Base-by-base conservation (phyloP, 2,888 invertebrate genomes). In the Cryptus viduatorius region DNA sequence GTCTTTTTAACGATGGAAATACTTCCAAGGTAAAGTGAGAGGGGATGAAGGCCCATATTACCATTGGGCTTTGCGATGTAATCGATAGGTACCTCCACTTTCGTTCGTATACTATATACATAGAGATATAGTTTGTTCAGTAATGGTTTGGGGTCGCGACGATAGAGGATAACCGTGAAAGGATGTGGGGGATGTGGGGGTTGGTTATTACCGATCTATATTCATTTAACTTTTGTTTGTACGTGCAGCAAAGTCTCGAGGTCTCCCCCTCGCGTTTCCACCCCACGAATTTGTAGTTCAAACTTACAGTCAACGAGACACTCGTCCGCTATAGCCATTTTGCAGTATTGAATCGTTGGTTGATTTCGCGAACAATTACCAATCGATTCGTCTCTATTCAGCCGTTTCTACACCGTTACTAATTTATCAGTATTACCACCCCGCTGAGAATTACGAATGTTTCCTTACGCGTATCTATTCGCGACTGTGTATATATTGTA, bases 1-100 rank as follows among this genome's bases (percentile, higher is more conserved):
- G 48, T 53, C n/a, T 44, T 59, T 64, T 67, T 78, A 78, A 72
- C 77, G 78, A 78, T 72, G 67, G 56, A 44, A 72, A 73, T 61
- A 72, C 67, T 31, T 7, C 12, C 16, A 29, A 14, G 61, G 44
- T 14, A 64, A 50, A 4, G 37, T 42, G 16, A n/a, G 56, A 19
- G 19, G 4, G 37, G 37, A 37, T 8, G 37, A 8, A 8, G 37
- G 65, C 44, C 42, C 42, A 48, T 46, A 42, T 50, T 50, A 53
- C 46, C 42, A 76, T 61, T 48, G 61, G 67, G 19, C 48, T 59
- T 29, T 44, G 48, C 19, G 12, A 24, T 76, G 75, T 61, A 69
- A 81, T 81, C 76, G 76, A 81, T 81, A 59, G 61, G 48, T 12
- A 24, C 14, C 24, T 48, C 16, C 56, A 44, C 59, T 24, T 61